These are phyloP conservation scores for Sebastiscus albofasciatus DNA, from an alignment of 2,797 vertebrate species.

Conservation along the genomic window DNA sequence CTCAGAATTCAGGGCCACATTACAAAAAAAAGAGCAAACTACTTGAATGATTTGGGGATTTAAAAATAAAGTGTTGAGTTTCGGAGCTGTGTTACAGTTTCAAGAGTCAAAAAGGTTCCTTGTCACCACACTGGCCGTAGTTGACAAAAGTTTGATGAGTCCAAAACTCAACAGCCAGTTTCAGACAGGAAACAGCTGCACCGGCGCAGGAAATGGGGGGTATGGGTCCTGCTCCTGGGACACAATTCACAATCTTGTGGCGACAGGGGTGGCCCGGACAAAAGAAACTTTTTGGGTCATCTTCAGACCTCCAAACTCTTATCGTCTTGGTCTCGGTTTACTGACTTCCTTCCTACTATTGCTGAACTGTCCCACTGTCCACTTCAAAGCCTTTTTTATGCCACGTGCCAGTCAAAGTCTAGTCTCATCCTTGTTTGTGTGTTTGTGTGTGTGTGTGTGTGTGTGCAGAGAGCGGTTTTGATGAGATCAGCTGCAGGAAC, in stretches of 20 bases:
- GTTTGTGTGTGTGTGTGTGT: conserved; percentile 1
- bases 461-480: conserved; percentile 82
- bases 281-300: conserved; percentile 76
- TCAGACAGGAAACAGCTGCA: conserved; percentile 88
- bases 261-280: conserved; percentile 69
- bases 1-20: not conserved
- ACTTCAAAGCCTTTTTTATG: conserved; percentile 64
- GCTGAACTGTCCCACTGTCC: conserved; percentile 32
- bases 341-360: conserved; percentile 72
- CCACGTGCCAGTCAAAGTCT: conserved; percentile 42
- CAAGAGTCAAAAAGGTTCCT: conserved; percentile 30
- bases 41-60: conserved; percentile 24
- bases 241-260: conserved; percentile 77
- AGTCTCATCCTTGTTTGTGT: conserved; percentile 38
- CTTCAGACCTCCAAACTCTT: conserved; percentile 61
- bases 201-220: conserved; percentile 78
- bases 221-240: conserved; percentile 72
- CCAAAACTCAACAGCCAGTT: conserved; percentile 77
- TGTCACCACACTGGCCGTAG: conserved; percentile 31
- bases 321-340: conserved; percentile 60
- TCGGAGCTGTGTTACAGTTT: conserved; percentile 46
- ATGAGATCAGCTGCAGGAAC: conserved; percentile 86
- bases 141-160: conserved; percentile 57
- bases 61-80: conserved; percentile 42
- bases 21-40: conserved; percentile 19